Base-by-base conservation (phyloP, 2,113 vertebrate species). In the Tragelaphus imberbis region DNA sequence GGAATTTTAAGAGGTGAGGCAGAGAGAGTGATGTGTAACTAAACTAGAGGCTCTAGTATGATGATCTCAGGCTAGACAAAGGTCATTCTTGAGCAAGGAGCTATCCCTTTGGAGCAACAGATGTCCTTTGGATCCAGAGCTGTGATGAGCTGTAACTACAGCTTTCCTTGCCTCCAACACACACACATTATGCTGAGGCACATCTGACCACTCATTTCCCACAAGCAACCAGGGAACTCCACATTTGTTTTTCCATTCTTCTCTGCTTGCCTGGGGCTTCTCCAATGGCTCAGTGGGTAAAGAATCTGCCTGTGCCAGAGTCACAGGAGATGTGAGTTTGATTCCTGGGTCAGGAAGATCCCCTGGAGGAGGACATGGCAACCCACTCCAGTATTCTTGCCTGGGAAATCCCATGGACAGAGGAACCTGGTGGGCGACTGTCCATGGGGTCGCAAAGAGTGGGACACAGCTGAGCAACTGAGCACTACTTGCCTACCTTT, bases 1-100 rank as follows among this genome's bases (percentile, higher is more conserved):
- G 0, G 98, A 98, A 44, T 97, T 98, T 84, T 98, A 98, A 0
- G 97, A 94, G 75, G 21, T 14, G 36, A 89, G 28, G 27, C 19
- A 71, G 44, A 88, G 15, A 77, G 49, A 56, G 36, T 40, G 27
- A 71, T 25, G 16, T 40, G 9, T 8, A 90, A 53, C 28, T 33
- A 14, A 53, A 30, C 59, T 90, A 17, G 30, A 49, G 23, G 53
- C 7, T 30, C 28, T 51, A 59, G 40, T 40, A 33, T 30, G 44
- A 77, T 40, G 68, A 40, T 40, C 68, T 71, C 68, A 23, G 68
- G 68, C 68, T 11, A 40, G n/a, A 71, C n/a, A 5, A 71, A 71
- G 19, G n/a, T 36, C 68, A 71, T 71, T 71, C n/a, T 23, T 12
- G 68, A 71, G 19, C 68, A 40, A 71, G 68, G 19, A 40, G 19